Conservation (phyloP, 2,888 invertebrate species). For the Andricus quercusramuli region DNA sequence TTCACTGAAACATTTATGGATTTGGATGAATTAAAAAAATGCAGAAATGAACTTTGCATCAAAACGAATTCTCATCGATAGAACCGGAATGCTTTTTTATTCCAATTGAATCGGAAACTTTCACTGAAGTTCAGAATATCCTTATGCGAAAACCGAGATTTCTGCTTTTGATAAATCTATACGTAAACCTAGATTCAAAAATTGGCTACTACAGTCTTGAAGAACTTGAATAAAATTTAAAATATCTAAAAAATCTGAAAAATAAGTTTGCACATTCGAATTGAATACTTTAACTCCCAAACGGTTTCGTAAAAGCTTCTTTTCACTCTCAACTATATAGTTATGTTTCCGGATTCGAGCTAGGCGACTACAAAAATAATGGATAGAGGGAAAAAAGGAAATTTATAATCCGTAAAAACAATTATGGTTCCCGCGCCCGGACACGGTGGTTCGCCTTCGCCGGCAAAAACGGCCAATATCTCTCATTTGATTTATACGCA, state of each 20-base stretch:
- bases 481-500: constrained; percentile 73
- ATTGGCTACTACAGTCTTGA: no score
- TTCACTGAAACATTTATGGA: no score
- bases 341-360: constrained; percentile 5
- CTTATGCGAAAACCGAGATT: no score
- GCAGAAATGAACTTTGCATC: no score
- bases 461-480: constrained; percentile 75
- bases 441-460: constrained; percentile 37
- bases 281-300: neutral
- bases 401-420: constrained; percentile 78
- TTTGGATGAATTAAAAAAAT: no score
- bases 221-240: neutral
- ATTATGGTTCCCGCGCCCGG: constrained; percentile 67
- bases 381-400: constrained; percentile 58
- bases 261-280: neutral
- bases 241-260: neutral
- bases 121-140: no score
- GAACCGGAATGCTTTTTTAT: no score
- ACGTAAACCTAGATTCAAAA: no score
- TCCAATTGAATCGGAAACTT: no score
- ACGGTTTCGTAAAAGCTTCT: neutral
- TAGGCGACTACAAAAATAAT: constrained; percentile 47
- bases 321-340: neutral
- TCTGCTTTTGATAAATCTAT: no score
- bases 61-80: no score